Evolutionary conservation across 2,113 vertebrate species (phyloP), one percentile per base, ranked within the genome.

Genomic region (Tautogolabrus adspersus): DNA sequence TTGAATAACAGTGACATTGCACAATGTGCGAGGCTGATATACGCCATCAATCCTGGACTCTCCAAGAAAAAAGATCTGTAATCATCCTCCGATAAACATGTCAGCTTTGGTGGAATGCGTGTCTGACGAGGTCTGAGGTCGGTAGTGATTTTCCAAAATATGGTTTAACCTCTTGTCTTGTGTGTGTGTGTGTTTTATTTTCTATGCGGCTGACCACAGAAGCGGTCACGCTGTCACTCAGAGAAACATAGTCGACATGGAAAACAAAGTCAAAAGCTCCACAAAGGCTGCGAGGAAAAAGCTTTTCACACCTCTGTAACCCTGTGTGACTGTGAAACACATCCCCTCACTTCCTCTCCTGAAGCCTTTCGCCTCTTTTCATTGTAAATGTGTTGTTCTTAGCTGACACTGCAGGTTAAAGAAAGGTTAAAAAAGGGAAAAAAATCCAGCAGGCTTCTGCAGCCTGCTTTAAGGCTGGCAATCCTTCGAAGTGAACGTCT

Each of bases 361-460:
- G 34, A 8, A 62, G 38, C 71, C 70, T 69, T 73, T 82, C 49
- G 73, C 62, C 44, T 82, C 70, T 44, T 18, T 30, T 58, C 76
- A 49, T 67, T 59, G 79, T 66, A 55, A 76, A 64, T 52, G 13
- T 83, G 79, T 79, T 85, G 69, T 75, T 87, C 66, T 80, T 55
- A 60, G 72, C 70, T 30, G 16, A 77, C 59, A 2, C 65, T 15
- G 61, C 72, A 40, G 87, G 83, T 86, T 79, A 75, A 80, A 81
- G 68, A 69, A 84, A 86, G 78, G 58, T 81, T 72, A 16, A 55
- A 75, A 77, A 83, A 77, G 79, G 70, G 68, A 79, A 85, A 83
- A 77, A 49, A 74, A 42, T 47, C 66, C 70, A 51, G 63, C 26
- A 2, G 37, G 51, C 64, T 74, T 42, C 11, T 42, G 11, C 40